Evolutionary conservation across 2,888 invertebrate genomes (phyloP).

Genomic region (Hydraecia micacea): DNA sequence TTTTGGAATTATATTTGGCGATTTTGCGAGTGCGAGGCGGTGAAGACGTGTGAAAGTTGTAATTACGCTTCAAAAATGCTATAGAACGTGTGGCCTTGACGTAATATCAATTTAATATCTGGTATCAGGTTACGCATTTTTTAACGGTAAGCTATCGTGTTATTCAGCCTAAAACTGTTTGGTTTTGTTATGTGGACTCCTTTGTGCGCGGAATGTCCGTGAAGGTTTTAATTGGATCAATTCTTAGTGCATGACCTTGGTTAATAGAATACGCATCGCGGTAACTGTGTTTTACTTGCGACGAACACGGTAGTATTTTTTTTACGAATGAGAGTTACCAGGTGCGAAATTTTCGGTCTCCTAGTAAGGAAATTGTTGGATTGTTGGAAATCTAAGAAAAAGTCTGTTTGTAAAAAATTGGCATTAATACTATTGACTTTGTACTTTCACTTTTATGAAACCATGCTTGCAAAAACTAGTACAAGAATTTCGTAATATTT

Average conservation of each 20-base stretch:
- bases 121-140: slow-evolving; percentile 64
- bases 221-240: slow-evolving; percentile 67
- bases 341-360: slow-evolving; percentile 36
- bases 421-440: slow-evolving; percentile 6
- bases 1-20: slow-evolving; percentile 87
- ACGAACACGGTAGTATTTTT: slow-evolving; percentile 49
- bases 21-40: slow-evolving; percentile 82
- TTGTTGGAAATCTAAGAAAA: neutral
- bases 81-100: slow-evolving; percentile 78
- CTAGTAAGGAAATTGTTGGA: neutral
- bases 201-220: slow-evolving; percentile 36
- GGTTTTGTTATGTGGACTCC: slow-evolving; percentile 23
- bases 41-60: slow-evolving; percentile 86
- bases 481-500: neutral
- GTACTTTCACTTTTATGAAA: slow-evolving; percentile 49
- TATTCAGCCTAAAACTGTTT: slow-evolving; percentile 18
- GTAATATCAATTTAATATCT: slow-evolving; percentile 60
- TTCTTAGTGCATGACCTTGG: slow-evolving; percentile 66
- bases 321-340: slow-evolving; percentile 55
- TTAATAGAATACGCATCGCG: slow-evolving; percentile 66
- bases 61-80: slow-evolving; percentile 73
- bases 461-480: neutral
- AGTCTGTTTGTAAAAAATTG: neutral
- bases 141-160: slow-evolving; percentile 44
- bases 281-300: slow-evolving; percentile 49